These are phyloP conservation scores for Eudyptes chrysolophus DNA, from an alignment of 2,113 vertebrate species.

Conservation along the genomic window DNA sequence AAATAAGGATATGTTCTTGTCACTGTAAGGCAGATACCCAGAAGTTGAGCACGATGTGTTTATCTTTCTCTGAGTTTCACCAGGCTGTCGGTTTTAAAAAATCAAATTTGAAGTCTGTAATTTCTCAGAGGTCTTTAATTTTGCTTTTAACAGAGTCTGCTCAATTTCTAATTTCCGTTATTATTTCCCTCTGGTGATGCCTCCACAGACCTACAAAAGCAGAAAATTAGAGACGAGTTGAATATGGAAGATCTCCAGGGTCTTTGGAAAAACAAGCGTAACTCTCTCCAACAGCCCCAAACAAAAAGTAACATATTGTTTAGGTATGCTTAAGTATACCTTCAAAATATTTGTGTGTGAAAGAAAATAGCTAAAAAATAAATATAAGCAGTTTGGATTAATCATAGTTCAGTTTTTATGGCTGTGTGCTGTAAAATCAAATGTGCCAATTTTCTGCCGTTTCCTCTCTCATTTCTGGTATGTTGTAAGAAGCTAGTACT, in stretches of 20 bases:
- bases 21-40: background rate
- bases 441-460: background rate
- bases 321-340: background rate
- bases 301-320: background rate
- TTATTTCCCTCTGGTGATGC: slow-evolving; percentile 8
- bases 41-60: slow-evolving; percentile 3
- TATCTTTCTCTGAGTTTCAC: slow-evolving; percentile 24
- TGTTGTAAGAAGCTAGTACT: background rate
- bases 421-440: background rate
- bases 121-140: slow-evolving; percentile 40
- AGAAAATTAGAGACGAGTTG: background rate
- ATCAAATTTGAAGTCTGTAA: background rate
- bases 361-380: background rate
- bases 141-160: slow-evolving; percentile 4
- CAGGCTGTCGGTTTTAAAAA: background rate
- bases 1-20: slow-evolving; percentile 17
- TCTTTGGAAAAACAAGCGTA: background rate
- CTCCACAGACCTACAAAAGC: background rate
- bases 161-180: slow-evolving; percentile 18
- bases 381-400: background rate
- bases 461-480: background rate
- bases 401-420: background rate
- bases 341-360: background rate
- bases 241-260: background rate
- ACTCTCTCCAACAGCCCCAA: background rate